Conservation (phyloP, 1,140 invertebrate genomes). For the Zaprionus davidi region DNA sequence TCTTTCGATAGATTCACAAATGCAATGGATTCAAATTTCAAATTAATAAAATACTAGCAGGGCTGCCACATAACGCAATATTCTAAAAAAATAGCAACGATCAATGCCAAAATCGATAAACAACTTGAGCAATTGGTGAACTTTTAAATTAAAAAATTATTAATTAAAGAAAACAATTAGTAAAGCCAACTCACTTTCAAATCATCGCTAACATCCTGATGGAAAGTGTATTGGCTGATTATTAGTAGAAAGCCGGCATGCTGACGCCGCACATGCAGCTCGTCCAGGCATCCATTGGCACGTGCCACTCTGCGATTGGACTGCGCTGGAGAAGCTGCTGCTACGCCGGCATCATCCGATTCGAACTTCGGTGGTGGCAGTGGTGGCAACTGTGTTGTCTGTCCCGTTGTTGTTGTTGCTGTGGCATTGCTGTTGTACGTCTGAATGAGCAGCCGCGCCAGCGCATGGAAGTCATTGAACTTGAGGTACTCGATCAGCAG, state of each 20-base stretch:
- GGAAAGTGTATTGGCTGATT: constrained; percentile 75
- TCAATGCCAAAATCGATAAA: too few relatives aligned
- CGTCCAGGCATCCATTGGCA: not conserved
- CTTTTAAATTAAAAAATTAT: not conserved
- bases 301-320: not conserved
- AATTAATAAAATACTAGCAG: too few relatives aligned
- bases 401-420: not conserved
- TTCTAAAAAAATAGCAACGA: too few relatives aligned
- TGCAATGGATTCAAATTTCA: too few relatives aligned
- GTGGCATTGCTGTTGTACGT: constrained; percentile 60
- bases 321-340: not conserved
- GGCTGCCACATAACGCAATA: too few relatives aligned
- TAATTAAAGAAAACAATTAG: not conserved
- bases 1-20: too few relatives aligned
- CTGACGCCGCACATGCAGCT: constrained; percentile 42
- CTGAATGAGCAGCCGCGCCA: constrained; percentile 54
- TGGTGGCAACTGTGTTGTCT: not conserved
- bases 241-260: constrained; percentile 72
- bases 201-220: constrained; percentile 41
- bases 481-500: constrained; percentile 74
- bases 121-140: too few relatives aligned
- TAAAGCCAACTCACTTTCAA: constrained; percentile 22
- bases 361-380: not conserved
- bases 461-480: constrained; percentile 59
- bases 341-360: not conserved